Conservation (phyloP, 2,113 vertebrate species). For the Pleuronectes platessa region DNA sequence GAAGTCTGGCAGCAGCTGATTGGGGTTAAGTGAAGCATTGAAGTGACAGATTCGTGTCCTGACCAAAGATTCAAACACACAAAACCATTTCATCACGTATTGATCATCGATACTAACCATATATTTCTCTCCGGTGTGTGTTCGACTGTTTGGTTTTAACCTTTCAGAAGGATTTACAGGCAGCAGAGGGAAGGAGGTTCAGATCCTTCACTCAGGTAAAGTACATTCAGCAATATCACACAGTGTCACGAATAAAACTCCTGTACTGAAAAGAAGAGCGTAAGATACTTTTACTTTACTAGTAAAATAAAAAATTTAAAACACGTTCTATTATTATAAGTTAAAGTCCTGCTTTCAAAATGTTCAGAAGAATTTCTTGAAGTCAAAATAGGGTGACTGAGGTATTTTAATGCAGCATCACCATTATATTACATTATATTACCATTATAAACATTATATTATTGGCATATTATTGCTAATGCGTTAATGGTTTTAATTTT, state of each 20-base stretch:
- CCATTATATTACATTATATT: no score
- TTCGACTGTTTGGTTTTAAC: background rate
- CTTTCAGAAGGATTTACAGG: background rate
- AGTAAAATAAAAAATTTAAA: no score
- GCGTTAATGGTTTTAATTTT: no score
- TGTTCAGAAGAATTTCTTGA: no score
- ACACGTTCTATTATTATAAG: no score
- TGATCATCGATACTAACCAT: constrained; percentile 19
- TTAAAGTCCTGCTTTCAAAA: no score
- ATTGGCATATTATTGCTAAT: no score
- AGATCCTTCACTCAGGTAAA: background rate
- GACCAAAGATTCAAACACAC: constrained; percentile 43
- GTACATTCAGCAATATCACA: background rate
- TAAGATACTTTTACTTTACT: no score
- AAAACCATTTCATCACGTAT: constrained; percentile 42
- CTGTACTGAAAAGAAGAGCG: no score
- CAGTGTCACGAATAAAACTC: background rate
- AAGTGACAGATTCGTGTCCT: constrained; percentile 61
- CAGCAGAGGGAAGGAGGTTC: background rate
- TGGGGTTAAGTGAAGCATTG: constrained; percentile 69
- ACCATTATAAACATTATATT: no score
- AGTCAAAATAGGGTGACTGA: no score
- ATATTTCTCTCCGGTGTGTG: background rate
- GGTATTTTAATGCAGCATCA: no score
- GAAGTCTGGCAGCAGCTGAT: constrained; percentile 65